Percentiles rank a stretch among this genome's conserved stretches.
Conservation (phyloP, 2,113 vertebrate genomes). For the Halcyon senegalensis region DNA sequence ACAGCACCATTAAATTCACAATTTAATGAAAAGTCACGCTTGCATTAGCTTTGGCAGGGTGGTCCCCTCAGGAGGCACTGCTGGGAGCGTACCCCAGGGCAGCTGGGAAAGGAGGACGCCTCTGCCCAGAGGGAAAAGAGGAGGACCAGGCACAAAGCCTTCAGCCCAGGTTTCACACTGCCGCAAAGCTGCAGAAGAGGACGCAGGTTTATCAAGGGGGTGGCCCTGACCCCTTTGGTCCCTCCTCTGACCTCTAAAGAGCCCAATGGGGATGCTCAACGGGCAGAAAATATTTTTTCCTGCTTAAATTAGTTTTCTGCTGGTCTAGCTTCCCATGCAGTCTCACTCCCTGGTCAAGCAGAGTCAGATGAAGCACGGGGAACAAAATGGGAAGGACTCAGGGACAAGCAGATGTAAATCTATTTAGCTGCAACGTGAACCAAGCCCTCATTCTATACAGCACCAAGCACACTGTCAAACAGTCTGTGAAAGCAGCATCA, state of each 20-base stretch:
- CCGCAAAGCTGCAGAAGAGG: background rate
- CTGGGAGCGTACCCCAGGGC: background rate
- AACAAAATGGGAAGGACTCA: background rate
- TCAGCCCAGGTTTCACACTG: background rate
- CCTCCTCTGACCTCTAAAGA: background rate
- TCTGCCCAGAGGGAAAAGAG: background rate
- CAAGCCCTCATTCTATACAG: background rate
- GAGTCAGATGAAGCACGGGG: background rate
- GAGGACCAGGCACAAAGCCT: background rate
- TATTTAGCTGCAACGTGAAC: background rate
- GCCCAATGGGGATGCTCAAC: background rate
- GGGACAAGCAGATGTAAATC: background rate
- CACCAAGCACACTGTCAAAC: background rate
- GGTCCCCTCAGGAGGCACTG: background rate
- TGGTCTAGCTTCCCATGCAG: background rate
- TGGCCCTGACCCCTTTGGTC: background rate
- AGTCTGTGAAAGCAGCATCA: background rate
- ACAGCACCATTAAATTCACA: background rate
- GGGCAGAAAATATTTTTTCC: background rate
- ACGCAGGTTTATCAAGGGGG: background rate
- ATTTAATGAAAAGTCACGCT: background rate
- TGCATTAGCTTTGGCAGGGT: background rate
- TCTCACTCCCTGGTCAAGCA: background rate
- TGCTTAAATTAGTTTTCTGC: background rate
- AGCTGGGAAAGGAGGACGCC: background rate